These are phyloP conservation scores for Agapornis canus DNA, from an alignment of 2,797 vertebrate species.

Conservation along the genomic window DNA sequence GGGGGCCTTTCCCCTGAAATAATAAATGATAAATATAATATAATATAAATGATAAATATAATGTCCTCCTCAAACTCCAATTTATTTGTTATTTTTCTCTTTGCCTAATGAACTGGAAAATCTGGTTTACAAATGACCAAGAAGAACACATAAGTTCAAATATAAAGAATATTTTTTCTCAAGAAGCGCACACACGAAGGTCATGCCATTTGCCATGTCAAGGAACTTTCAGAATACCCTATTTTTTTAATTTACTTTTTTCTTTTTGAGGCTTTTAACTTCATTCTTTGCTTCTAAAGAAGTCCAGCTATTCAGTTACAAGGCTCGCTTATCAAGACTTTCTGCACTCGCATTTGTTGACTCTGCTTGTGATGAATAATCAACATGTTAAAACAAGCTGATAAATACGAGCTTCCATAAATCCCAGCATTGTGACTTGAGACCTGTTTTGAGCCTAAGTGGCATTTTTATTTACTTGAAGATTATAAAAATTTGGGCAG, in stretches of 20 bases:
- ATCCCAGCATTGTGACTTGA: neutral
- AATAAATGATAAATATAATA: neutral
- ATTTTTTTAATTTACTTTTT: neutral
- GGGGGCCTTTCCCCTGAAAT: neutral
- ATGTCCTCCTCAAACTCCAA: neutral
- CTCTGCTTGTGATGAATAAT: neutral
- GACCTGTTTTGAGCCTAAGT: neutral
- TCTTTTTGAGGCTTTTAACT: neutral
- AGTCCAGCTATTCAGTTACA: neutral
- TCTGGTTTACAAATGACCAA: neutral
- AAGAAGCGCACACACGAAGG: neutral
- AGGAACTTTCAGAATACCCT: neutral
- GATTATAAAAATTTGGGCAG: neutral
- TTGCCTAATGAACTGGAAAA: neutral
- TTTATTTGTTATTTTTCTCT: neutral
- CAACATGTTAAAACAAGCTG: neutral
- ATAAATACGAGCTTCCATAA: slow-evolving; percentile 7
- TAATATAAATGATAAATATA: too few species aligned
- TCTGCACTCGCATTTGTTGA: neutral
- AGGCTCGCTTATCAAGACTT: neutral
- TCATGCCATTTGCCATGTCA: neutral
- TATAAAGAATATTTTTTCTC: neutral
- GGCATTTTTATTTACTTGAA: slow-evolving; percentile 2
- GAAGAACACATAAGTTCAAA: neutral
- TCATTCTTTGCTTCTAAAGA: neutral